Base-by-base conservation (phyloP, 2,797 vertebrate species). In the Nyctibius grandis region DNA sequence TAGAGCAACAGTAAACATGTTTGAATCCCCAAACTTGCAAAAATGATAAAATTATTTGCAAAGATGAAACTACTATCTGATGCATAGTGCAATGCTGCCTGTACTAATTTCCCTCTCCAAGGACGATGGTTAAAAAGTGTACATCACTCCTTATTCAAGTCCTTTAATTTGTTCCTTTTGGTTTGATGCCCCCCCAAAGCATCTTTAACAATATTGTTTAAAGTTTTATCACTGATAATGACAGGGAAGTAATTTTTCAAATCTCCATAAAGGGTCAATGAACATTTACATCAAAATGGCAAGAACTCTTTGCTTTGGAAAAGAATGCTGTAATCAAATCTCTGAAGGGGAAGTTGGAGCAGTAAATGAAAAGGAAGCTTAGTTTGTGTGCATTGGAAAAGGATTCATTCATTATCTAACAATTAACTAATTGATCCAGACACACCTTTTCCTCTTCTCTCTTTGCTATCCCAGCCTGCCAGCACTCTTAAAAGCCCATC, bases 321-420 rank as follows among this genome's bases (percentile, higher is more conserved):
- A 48, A 51, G 29, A 94, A 86, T 4, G 40, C 33, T 90, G 48
- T 26, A 48, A 53, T 42, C 70, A 93, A 69, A 79, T 29, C 85
- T 79, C 63, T 59, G 48, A 79, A 72, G 57, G 36, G 67, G 54
- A 91, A 90, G 70, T 8, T 44, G 20, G 34, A 74, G 36, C 42
- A 92, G 54, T 61, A 91, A 89, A 88, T 85, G 34, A 88, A 84
- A 95, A 91, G 76, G 79, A 91, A 85, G 57, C 73, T 90, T 69
- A 59, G 33, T 87, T 65, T 85, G 80, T 81, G 42, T 70, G 54
- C 83, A 70, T 3, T 89, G 67, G 80, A 75, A 88, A 57, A 86
- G 36, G 73, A 73, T 29, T 82, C 1, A 60, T 85, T 95, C 89
- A 56, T 89, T 92, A 93, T 42, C 88, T 79, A 80, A 85, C 56